Base-by-base conservation (phyloP, 2,888 invertebrate genomes). In the Ischnus inquisitorius region DNA sequence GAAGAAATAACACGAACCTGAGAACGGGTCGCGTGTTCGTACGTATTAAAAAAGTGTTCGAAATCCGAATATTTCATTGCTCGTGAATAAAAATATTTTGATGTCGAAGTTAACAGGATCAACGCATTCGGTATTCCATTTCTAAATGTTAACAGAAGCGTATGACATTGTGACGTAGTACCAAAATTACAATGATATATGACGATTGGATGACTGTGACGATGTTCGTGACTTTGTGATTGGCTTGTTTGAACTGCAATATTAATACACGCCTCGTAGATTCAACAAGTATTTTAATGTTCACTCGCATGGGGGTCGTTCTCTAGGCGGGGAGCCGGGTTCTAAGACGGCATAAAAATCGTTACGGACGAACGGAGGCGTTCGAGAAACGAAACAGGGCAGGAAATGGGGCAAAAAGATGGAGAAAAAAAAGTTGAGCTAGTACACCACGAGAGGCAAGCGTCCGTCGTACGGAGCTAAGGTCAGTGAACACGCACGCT, bases 401-500 rank as follows among this genome's bases (percentile, higher is more conserved):
- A 12, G 43, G 12, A 43, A 65, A 10, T 48, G 48, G 34, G 34
- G 34, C 8, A 34, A 6, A 34, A 34, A 34, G 34, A 34, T 41
- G 10, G 43, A 16, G 48, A 43, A 43, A 65, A 57, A 39, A 25
- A 39, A 46, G n/a, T 46, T 19, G 19, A 12, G 19, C 41, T 41
- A 43, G 57, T 54, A 12, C 60, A 46, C 10, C 60, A 16, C 22
- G 6, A 57, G n/a, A 57, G 34, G 34, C 28, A 39, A 41, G 79
- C 1, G 76, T 60, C 79, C 69, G 57, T 67, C 68, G 68, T 74
- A 16, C 43, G 8, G 51, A 74, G 57, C 64, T 75, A 71, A 67
- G 19, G 5, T 25, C 8, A 34, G 46, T 41, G n/a, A 76, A 41
- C 41, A 14, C 75, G 14, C 60, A n/a, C 16, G 39, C 39, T 51